Evolutionary conservation across 2,797 vertebrate genomes (phyloP).

Genomic region (Karalla daura): DNA sequence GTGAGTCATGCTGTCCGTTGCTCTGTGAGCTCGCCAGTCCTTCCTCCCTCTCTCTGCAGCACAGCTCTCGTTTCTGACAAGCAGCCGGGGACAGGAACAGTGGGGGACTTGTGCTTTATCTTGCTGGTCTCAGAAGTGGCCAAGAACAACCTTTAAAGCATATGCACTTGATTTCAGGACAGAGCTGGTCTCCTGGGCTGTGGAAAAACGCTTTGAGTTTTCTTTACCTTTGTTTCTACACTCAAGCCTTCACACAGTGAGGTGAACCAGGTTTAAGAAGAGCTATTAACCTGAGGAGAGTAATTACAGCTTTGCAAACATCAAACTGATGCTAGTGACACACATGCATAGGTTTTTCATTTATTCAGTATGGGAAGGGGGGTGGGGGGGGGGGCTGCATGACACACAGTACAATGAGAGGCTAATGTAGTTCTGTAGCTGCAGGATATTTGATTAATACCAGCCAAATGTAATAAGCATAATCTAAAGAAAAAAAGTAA

Average conservation of each 20-base stretch:
- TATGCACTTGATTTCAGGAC: conserved; percentile 45
- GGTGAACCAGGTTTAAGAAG: conserved; percentile 39
- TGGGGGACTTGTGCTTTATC: conserved; percentile 56
- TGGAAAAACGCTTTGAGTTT: conserved; percentile 30
- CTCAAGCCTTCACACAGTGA: conserved; percentile 4
- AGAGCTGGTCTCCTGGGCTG: conserved; percentile 2
- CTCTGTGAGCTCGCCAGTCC: conserved; percentile 28
- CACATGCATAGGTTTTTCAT: conserved; percentile 32
- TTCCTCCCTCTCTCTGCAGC: conserved; percentile 27
- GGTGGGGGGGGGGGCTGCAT: conserved; percentile 1
- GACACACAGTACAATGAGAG: conserved; percentile 18
- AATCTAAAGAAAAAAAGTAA: too few relatives aligned
- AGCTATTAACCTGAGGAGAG: conserved; percentile 50
- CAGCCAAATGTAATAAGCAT: conserved; percentile 14
- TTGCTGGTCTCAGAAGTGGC: conserved; percentile 48
- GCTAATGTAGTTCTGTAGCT: conserved; percentile 33
- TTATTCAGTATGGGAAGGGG: conserved; percentile 37
- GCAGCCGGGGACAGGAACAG: conserved; percentile 24
- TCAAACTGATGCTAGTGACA: conserved; percentile 48
- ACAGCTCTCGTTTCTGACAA: conserved; percentile 51
- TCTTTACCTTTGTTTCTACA: conserved; percentile 17
- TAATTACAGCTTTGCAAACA: conserved; percentile 49
- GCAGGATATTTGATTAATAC: conserved; percentile 28
- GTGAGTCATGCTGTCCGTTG: conserved; percentile 41
- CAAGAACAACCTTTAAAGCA: conserved; percentile 53